Percentiles rank a stretch among this genome's conserved stretches.
These are phyloP conservation scores for Alviniconcha strummeri DNA, from an alignment of 2,888 invertebrate genomes.

Conservation along the genomic window DNA sequence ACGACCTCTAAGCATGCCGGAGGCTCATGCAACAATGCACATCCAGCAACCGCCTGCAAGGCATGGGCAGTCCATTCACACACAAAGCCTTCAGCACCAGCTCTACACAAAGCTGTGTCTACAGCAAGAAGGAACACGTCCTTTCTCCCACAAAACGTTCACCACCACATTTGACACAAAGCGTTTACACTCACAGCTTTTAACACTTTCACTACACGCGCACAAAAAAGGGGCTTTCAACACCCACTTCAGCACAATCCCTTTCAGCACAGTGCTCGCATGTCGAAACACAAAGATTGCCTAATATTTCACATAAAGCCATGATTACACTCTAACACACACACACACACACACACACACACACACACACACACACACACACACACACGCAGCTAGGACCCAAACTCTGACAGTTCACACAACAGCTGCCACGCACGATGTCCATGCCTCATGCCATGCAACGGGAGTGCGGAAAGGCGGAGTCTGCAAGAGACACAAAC, in stretches of 20 bases:
- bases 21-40: no score
- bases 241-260: neutral
- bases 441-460: no score
- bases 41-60: no score
- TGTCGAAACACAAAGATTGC: no score
- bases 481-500: constrained; percentile 8
- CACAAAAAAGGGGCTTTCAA: neutral
- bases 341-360: neutral
- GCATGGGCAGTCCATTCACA: no score
- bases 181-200: neutral
- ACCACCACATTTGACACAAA: neutral
- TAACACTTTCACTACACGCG: neutral
- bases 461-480: no score
- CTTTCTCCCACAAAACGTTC: neutral
- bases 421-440: no score
- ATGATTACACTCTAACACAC: neutral
- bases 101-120: no score
- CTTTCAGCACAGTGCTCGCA: neutral
- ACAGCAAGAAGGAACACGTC: no score
- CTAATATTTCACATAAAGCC: no score
- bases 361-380: neutral
- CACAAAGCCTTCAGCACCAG: no score
- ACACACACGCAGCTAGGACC: neutral
- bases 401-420: neutral
- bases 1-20: no score